phyloP scores from a whole-genome alignment of 2,888 invertebrate species.

The Anthrax anthrax region DNA sequence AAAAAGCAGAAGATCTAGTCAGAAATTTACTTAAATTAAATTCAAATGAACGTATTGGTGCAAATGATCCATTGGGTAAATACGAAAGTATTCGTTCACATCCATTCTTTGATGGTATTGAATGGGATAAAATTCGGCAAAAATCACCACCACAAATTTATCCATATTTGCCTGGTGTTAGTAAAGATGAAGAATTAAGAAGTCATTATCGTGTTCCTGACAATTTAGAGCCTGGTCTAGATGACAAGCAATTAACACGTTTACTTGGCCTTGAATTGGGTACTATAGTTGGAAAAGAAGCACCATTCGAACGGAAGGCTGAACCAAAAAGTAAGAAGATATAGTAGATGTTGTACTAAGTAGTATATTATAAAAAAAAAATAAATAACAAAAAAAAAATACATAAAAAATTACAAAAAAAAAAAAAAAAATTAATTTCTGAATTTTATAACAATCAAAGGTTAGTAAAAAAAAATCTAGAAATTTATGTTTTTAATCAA shows the following conservation, averaged over 20 bases:
- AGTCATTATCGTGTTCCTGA: constrained; percentile 57
- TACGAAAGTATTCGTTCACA: constrained; percentile 78
- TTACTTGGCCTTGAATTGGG: constrained; percentile 58
- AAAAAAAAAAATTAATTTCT: neutral
- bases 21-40: constrained; percentile 71
- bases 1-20: constrained; percentile 75
- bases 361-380: neutral
- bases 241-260: constrained; percentile 64
- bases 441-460: neutral
- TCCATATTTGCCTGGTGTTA: constrained; percentile 61
- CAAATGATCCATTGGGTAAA: constrained; percentile 47
- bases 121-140: constrained; percentile 65
- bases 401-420: neutral
- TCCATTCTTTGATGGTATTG: constrained; percentile 68
- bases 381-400: neutral
- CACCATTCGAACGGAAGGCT: constrained; percentile 11
- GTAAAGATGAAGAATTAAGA: constrained; percentile 50
- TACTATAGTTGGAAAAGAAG: neutral
- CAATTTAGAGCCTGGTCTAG: constrained; percentile 74
- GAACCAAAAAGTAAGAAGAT: constrained; percentile 15
- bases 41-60: constrained; percentile 67
- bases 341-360: no score
- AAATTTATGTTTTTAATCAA: no score
- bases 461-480: neutral
- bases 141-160: constrained; percentile 70